A percentile compares a stretch with the other conserved stretches of the same genome.
Conservation (phyloP, 2,113 vertebrate genomes). For the Nannobrachium achirus region DNA sequence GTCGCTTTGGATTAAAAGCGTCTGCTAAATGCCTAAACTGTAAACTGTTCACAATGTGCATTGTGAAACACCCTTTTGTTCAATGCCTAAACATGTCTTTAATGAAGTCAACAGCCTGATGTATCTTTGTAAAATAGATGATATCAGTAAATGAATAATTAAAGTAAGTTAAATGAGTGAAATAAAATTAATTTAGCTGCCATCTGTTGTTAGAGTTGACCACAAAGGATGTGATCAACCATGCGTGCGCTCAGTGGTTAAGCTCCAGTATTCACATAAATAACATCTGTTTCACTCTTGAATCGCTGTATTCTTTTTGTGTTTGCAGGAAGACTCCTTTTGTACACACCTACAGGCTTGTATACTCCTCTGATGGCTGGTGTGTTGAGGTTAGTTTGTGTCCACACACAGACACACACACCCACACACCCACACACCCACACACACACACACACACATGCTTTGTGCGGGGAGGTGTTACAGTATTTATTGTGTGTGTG, state of each 20-base stretch:
- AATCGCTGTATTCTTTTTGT: background rate
- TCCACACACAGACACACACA: background rate
- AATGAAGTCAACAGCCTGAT: too few species aligned
- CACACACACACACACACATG: background rate
- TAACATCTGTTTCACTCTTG: background rate
- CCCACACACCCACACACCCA: background rate
- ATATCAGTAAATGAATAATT: too few species aligned
- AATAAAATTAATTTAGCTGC: background rate
- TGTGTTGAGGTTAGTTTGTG: conserved; percentile 48
- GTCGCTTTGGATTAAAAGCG: too few species aligned
- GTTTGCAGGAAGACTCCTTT: conserved; percentile 62
- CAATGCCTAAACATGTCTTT: too few species aligned
- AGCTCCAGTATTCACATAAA: background rate
- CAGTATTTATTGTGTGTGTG: background rate
- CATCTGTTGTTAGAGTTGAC: background rate
- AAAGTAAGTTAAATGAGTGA: background rate
- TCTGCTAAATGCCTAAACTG: too few species aligned
- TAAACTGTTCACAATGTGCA: too few species aligned
- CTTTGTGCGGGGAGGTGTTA: background rate
- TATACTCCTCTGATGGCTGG: conserved; percentile 48
- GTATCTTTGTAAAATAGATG: too few species aligned
- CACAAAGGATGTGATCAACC: background rate
- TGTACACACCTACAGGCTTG: conserved; percentile 69
- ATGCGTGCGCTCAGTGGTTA: conserved; percentile 10
- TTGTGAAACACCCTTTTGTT: too few species aligned